A percentile compares a stretch with the other conserved stretches of the same genome.
These are phyloP conservation scores for Cistogaster globosa DNA, from an alignment of 2,888 invertebrate species.

Conservation along the genomic window DNA sequence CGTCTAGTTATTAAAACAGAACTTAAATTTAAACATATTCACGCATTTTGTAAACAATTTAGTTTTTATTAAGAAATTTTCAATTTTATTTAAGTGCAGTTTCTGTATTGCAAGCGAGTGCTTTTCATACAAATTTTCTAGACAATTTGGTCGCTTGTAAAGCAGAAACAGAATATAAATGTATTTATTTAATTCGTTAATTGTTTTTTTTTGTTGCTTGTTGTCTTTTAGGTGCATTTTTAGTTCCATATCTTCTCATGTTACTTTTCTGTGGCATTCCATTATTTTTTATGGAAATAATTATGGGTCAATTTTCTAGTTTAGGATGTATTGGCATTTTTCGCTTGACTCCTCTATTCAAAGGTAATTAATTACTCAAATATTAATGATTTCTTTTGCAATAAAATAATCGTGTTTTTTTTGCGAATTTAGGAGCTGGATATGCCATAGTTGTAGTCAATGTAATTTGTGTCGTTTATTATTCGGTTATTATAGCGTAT, in stretches of 20 bases:
- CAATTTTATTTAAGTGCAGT: too few species aligned
- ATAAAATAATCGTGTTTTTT: neutral
- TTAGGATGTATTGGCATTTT: constrained; percentile 92
- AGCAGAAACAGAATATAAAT: too few species aligned
- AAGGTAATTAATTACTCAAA: constrained; percentile 85
- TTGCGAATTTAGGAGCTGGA: constrained; percentile 88
- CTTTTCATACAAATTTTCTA: too few species aligned
- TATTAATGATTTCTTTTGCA: neutral
- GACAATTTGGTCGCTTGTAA: too few species aligned
- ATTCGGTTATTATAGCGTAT: constrained; percentile 93
- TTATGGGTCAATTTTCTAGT: constrained; percentile 92
- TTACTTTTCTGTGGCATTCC: constrained; percentile 92
- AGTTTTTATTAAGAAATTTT: too few species aligned
- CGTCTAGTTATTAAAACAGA: too few species aligned
- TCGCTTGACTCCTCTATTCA: constrained; percentile 91
- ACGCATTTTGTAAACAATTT: too few species aligned
- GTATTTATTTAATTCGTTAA: too few species aligned
- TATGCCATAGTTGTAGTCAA: constrained; percentile 92
- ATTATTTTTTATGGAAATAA: constrained; percentile 93
- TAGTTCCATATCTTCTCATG: constrained; percentile 93
- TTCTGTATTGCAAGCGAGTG: too few species aligned
- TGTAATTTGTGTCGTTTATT: constrained; percentile 91
- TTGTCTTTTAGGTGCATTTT: constrained; percentile 86
- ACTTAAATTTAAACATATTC: too few species aligned
- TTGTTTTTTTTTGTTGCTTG: too few species aligned